Base-by-base conservation (phyloP, 2,888 invertebrate species). In the Sarcophaga subvicina region DNA sequence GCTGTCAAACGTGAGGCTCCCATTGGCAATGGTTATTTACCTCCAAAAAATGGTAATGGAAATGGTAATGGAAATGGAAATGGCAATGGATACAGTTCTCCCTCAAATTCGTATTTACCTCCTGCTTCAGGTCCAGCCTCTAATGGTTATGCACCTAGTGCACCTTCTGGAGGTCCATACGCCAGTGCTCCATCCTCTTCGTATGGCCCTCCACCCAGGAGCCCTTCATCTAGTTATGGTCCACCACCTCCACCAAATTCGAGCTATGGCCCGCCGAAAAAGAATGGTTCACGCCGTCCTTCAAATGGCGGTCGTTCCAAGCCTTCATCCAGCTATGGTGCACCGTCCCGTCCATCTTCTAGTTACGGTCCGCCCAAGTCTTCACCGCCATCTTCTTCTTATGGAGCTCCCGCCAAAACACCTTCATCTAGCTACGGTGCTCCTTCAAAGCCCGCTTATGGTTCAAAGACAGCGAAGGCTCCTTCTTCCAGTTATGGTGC, bases 91-190 rank as follows among this genome's bases (percentile, higher is more conserved):
- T 92, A 93, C 77, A 91, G 90, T 27, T 94, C 94, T 27, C 95
- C 95, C 3, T 94, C 94, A 0, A 94, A 94, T 27, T 94, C 94
- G 5, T 96, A 95, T 89, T 94, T 95, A 60, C 95, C 95, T 0
- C 95, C 95, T 1, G 92, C 93, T 12, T 93, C 93, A 1, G 93
- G 91, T 1, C 93, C 93, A 11, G 93, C 94, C 20, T 87, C 90
- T 3, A 90, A 90, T 71, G 91, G 93, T 89, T 95, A 95, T 89
- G 91, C 94, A 3, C 92, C 92, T 1, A 89, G 89, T 10, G 90
- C 91, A 0, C 89, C 91, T 0, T 88, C 91, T 6, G 86, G 81
- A 59, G 88, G 88, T 1, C 86, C 89, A 59, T 93, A 86, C 47
- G 60, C 85, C 14, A 88, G 86, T 70, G 71, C 86, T 4, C 81